Conservation (phyloP, 2,888 invertebrate genomes). For the Hemistola chrysoprasaria region DNA sequence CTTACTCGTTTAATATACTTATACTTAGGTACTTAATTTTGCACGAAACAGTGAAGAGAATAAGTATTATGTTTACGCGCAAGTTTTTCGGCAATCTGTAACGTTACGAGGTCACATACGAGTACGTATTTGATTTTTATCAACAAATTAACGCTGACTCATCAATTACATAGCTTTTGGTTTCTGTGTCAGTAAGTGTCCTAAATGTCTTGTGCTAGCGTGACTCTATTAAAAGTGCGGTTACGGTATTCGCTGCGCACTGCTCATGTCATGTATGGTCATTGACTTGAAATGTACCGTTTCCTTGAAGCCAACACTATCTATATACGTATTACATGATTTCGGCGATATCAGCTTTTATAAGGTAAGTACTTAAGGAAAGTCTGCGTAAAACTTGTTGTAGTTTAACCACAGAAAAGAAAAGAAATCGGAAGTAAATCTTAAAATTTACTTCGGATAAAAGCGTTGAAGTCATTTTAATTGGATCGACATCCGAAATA, state of each 20-base stretch:
- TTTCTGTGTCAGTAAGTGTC: slow-evolving; percentile 36
- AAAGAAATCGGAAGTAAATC: too few relatives aligned
- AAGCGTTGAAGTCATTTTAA: too few relatives aligned
- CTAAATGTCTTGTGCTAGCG: slow-evolving; percentile 47
- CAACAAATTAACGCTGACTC: slow-evolving; percentile 19
- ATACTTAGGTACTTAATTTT: slow-evolving; percentile 19
- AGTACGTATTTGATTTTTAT: slow-evolving; percentile 18
- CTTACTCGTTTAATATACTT: too few relatives aligned
- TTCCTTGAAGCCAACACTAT: slow-evolving; percentile 37
- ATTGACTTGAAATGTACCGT: slow-evolving; percentile 66
- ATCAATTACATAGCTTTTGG: slow-evolving; percentile 15
- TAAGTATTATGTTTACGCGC: slow-evolving; percentile 22
- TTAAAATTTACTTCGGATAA: too few relatives aligned
- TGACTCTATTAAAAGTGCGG: slow-evolving; percentile 46
- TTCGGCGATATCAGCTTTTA: too few relatives aligned
- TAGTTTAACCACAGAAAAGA: too few relatives aligned
- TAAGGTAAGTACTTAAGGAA: too few relatives aligned
- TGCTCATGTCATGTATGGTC: slow-evolving; percentile 63
- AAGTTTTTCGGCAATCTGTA: slow-evolving; percentile 8
- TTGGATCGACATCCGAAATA: too few relatives aligned
- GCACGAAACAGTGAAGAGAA: slow-evolving; percentile 8
- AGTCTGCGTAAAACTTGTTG: too few relatives aligned
- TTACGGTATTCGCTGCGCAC: slow-evolving; percentile 60
- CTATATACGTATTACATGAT: slow-evolving; percentile 37
- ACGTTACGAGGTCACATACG: slow-evolving; percentile 23